Conservation (phyloP, 2,797 vertebrate genomes). For the Phataginus tetradactyla region DNA sequence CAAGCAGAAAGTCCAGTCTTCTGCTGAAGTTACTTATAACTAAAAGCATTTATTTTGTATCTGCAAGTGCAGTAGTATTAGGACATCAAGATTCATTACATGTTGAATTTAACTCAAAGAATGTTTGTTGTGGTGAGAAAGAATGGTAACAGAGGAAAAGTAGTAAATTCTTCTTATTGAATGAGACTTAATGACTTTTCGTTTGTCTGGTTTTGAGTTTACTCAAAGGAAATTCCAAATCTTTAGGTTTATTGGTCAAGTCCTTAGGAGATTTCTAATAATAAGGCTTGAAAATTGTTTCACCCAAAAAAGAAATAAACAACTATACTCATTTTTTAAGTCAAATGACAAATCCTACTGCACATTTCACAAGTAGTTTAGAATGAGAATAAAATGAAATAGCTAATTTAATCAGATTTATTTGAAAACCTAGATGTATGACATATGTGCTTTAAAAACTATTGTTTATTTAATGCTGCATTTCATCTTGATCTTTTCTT, state of each 20-base stretch:
- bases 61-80: not conserved
- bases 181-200: not conserved
- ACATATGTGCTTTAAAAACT: conserved; percentile 33
- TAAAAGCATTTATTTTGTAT: not conserved
- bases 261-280: not conserved
- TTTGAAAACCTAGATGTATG: conserved; percentile 7
- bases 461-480: not conserved
- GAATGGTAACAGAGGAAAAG: not conserved
- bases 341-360: conserved; percentile 45
- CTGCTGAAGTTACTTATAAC: not conserved
- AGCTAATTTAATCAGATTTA: conserved; percentile 51
- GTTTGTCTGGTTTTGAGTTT: not conserved
- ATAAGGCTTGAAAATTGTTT: not conserved
- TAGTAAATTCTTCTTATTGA: not conserved
- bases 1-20: not conserved
- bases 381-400: conserved; percentile 64
- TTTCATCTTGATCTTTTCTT: conserved; percentile 24
- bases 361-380: conserved; percentile 33
- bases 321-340: conserved; percentile 62
- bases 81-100: not conserved
- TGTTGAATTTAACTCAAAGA: not conserved
- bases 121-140: not conserved
- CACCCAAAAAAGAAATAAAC: not conserved
- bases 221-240: not conserved
- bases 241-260: not conserved